Conservation (phyloP, 2,113 vertebrate species). For the Scophthalmus maximus region DNA sequence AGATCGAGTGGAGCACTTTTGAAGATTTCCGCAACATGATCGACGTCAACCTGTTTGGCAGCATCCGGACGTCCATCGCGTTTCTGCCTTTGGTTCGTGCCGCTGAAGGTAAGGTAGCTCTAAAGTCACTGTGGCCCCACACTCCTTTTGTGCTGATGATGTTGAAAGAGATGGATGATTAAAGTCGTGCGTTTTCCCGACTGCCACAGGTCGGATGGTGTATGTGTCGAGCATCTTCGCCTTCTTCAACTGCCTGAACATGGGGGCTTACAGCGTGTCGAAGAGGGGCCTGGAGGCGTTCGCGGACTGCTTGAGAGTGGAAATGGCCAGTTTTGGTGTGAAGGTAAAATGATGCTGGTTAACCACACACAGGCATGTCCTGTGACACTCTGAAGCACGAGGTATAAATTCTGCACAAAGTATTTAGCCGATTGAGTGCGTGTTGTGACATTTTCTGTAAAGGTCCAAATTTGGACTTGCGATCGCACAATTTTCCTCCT, state of each 20-base stretch:
- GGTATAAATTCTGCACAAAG: too few species aligned
- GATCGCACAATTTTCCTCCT: too few species aligned
- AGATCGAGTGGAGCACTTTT: conserved; percentile 84
- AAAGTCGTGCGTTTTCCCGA: too few species aligned
- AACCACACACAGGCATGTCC: background rate
- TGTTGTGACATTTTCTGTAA: too few species aligned
- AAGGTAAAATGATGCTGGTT: conserved; percentile 62
- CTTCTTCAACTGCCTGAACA: conserved; percentile 81
- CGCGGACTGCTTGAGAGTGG: conserved; percentile 84
- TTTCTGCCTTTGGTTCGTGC: conserved; percentile 85
- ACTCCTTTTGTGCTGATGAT: too few species aligned
- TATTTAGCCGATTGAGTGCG: too few species aligned
- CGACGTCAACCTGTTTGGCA: conserved; percentile 83
- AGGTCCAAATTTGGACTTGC: too few species aligned
- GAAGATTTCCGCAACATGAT: conserved; percentile 78
- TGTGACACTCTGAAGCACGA: background rate
- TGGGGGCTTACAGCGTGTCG: conserved; percentile 85
- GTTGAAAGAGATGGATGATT: too few species aligned
- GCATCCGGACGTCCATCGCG: conserved; percentile 81
- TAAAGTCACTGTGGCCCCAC: too few species aligned
- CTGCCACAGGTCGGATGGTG: conserved; percentile 84
- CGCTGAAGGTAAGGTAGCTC: conserved; percentile 75
- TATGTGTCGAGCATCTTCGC: conserved; percentile 85
- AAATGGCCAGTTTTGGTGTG: conserved; percentile 86
- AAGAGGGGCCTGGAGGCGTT: conserved; percentile 88